Evolutionary conservation across 2,113 vertebrate species (phyloP), one percentile per base, ranked within the genome.

Genomic region (Tragelaphus scriptus): DNA sequence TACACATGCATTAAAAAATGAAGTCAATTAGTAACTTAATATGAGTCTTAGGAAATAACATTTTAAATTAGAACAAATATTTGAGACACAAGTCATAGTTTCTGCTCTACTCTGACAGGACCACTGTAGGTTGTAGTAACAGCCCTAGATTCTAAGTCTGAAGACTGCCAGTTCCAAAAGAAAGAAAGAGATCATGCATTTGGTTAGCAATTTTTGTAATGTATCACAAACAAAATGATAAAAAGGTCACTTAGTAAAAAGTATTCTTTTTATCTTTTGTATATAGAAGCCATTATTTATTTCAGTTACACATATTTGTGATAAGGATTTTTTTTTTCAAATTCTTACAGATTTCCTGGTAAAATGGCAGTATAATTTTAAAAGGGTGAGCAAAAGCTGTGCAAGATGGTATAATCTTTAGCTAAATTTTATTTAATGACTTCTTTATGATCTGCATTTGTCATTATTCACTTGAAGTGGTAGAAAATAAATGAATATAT

Each of bases 401-500:
- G 75, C 55, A 85, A 97, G 81, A 79, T 32, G 30, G 55, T 71
- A 97, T 82, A 90, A 2, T 96, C 88, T 90, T 95, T 40, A 93
- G 82, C 77, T 91, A 96, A 97, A 96, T 81, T 53, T 97, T 96
- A 96, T n/a, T 85, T 44, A 93, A 89, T 1, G 0, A 96, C 71
- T 97, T 92, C 80, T 85, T 94, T 97, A 95, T 85, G 13, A 84
- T 84, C 49, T n/a, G 44, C 89, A 68, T 92, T 98, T 95, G 88
- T 95, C 49, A 95, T 65, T 55, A 25, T 65, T 49, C 51, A 94
- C 75, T 88, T 61, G 84, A 82, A 98, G 95, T 93, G 93, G 91
- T 89, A 98, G 97, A 96, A 97, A 96, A 98, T 81, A 82, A 98
- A 96, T 85, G 93, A 79, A 30, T 86, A 95, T 97, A 95, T 93